Conservation (phyloP, 2,888 invertebrate species). For the Fragum fragum region DNA sequence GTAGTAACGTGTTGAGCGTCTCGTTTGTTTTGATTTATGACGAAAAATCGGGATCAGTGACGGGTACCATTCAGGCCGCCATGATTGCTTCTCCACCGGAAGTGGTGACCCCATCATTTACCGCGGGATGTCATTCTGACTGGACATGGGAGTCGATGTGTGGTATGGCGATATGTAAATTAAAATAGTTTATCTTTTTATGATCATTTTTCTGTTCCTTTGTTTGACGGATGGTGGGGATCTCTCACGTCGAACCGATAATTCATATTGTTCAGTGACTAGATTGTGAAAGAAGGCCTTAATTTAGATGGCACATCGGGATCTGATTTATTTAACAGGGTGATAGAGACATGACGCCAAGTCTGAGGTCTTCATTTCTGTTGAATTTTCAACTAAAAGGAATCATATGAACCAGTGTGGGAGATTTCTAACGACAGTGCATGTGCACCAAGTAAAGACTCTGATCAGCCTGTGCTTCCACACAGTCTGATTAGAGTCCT, state of each 20-base stretch:
- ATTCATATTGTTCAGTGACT: constrained; percentile 5
- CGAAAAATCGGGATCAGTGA: constrained; percentile 47
- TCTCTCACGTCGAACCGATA: constrained; percentile 4
- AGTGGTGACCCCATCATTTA: constrained; percentile 66
- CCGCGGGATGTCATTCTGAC: constrained; percentile 59
- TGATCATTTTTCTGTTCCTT: neutral
- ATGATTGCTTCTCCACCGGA: constrained; percentile 61
- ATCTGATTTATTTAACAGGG: constrained; percentile 3
- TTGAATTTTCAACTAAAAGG: no score
- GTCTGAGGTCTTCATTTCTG: neutral
- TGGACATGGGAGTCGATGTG: constrained; percentile 12
- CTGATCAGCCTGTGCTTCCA: no score
- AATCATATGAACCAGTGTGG: no score
- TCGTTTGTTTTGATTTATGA: constrained; percentile 65
- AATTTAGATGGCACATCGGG: constrained; percentile 1
- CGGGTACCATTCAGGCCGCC: constrained; percentile 52
- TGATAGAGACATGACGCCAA: neutral
- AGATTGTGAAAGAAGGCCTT: neutral
- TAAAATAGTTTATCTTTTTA: constrained; percentile 30
- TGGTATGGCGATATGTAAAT: constrained; percentile 17
- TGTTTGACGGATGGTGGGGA: constrained; percentile 4
- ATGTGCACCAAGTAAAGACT: no score
- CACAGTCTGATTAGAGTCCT: no score
- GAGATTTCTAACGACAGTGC: no score
- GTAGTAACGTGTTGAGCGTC: constrained; percentile 57